Conservation (phyloP, 1,140 invertebrate species). For the Anastrepha obliqua region DNA sequence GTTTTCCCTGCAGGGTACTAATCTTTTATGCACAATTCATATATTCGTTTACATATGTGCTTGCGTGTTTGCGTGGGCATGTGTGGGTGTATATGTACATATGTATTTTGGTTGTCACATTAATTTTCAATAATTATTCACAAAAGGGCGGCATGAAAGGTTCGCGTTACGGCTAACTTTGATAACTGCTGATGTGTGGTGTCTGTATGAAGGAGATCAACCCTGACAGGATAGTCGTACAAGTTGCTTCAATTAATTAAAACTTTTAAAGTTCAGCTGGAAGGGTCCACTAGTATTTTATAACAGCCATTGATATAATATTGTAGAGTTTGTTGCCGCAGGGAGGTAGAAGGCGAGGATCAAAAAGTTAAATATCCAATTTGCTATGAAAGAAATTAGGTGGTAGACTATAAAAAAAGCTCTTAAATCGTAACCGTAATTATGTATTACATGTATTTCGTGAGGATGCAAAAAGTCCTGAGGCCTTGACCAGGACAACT, state of each 20-base stretch:
- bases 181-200: background rate
- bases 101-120: background rate
- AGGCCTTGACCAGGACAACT: too few relatives aligned
- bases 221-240: background rate
- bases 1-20: background rate
- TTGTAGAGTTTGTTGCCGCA: too few relatives aligned
- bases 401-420: too few relatives aligned
- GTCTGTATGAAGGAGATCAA: background rate
- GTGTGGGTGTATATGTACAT: background rate
- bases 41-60: background rate
- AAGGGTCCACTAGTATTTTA: background rate
- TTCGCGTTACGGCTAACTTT: background rate
- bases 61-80: too few relatives aligned
- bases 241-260: conserved; percentile 20
- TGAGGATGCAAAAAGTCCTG: background rate
- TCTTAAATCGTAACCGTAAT: too few relatives aligned
- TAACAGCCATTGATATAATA: too few relatives aligned
- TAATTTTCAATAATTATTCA: background rate
- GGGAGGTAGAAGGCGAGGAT: too few relatives aligned
- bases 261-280: conserved; percentile 20
- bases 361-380: too few relatives aligned
- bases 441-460: too few relatives aligned
- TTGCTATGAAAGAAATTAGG: too few relatives aligned
- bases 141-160: background rate
- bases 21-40: background rate